These are phyloP conservation scores for Hybognathus amarus DNA, from an alignment of 2,797 vertebrate genomes.

Conservation along the genomic window DNA sequence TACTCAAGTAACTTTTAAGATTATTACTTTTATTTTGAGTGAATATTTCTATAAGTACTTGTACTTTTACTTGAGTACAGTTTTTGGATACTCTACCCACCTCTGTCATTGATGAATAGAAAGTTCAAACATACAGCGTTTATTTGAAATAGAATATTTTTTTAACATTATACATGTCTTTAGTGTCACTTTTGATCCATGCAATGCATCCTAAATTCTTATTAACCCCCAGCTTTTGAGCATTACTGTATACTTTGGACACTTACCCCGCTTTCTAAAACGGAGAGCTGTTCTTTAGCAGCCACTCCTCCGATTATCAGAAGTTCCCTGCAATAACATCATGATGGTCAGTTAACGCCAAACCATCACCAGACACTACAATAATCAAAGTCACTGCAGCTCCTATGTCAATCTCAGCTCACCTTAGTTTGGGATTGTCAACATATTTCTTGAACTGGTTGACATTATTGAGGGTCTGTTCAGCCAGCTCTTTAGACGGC, in stretches of 20 bases:
- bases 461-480: conserved; percentile 94
- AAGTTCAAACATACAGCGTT: background rate
- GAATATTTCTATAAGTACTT: too few relatives aligned
- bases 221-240: background rate
- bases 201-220: background rate
- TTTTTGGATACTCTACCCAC: too few relatives aligned
- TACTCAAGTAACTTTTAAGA: too few relatives aligned
- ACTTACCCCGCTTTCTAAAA: conserved; percentile 92
- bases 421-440: conserved; percentile 94
- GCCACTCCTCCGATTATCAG: conserved; percentile 96
- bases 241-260: background rate
- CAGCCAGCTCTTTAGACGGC: conserved; percentile 94
- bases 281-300: conserved; percentile 92
- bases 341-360: background rate
- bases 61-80: too few relatives aligned
- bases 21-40: too few relatives aligned
- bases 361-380: background rate
- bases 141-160: background rate
- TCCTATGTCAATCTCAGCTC: conserved; percentile 3
- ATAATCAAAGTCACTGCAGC: background rate
- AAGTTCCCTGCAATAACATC: conserved; percentile 81
- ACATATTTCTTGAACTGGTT: conserved; percentile 94
- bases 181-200: background rate
- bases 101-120: background rate
- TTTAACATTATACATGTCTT: background rate